Evolutionary conservation across 2,113 vertebrate genomes (phyloP).

Genomic region (Taxidea taxus): DNA sequence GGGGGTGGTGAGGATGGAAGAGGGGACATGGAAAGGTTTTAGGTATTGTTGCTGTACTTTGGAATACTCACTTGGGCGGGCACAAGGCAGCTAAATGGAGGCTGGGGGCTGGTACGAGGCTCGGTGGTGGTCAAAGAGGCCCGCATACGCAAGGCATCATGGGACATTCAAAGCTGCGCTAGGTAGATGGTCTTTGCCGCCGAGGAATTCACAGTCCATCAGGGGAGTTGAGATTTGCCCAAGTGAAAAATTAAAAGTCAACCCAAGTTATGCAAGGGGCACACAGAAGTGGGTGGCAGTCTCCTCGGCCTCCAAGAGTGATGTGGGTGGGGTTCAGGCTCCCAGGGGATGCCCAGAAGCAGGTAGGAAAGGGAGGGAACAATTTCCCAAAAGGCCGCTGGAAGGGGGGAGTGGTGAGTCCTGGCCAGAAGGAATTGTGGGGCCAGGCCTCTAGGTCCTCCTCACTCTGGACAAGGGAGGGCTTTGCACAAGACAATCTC

Average conservation of each 20-base stretch:
- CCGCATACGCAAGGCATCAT: background rate
- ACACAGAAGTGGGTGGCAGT: background rate
- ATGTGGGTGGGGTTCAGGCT: background rate
- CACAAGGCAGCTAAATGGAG: background rate
- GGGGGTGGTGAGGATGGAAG: background rate
- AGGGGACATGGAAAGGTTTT: background rate
- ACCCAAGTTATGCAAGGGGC: background rate
- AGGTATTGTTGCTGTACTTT: background rate
- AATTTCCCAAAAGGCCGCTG: background rate
- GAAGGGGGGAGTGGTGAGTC: background rate
- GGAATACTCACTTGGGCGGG: background rate
- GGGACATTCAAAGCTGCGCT: background rate
- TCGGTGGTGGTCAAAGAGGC: background rate
- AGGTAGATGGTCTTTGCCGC: background rate
- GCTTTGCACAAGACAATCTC: background rate
- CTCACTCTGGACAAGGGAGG: background rate
- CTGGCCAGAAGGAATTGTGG: background rate
- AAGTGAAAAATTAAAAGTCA: conserved; percentile 37
- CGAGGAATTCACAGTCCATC: background rate
- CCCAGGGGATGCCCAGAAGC: background rate
- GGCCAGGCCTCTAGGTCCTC: background rate
- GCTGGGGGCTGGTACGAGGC: background rate
- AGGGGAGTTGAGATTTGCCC: background rate
- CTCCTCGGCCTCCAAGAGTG: background rate
- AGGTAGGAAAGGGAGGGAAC: background rate